Percentiles rank a stretch among this genome's conserved stretches.
Conservation (phyloP, 2,888 invertebrate genomes). For the Phaedon cochleariae region DNA sequence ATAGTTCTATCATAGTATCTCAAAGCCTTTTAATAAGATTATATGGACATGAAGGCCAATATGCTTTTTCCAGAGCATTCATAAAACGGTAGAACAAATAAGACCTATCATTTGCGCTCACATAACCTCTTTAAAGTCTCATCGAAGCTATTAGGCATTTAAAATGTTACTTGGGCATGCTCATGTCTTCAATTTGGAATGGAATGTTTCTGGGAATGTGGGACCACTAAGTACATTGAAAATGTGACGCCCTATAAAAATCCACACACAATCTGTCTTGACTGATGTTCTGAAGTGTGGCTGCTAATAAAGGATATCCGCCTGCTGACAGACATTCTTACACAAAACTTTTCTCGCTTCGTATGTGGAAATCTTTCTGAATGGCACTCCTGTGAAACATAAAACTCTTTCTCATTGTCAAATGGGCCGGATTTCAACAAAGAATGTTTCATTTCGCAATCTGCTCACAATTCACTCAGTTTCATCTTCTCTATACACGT, state of each 20-base stretch:
- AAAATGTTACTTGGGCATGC: no score
- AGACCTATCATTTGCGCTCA: no score
- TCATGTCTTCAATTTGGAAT: no score
- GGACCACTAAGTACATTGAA: not conserved
- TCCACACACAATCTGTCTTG: not conserved
- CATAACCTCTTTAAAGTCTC: no score
- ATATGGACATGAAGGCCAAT: no score
- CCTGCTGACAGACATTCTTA: not conserved
- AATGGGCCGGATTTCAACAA: not conserved
- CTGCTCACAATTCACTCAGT: not conserved
- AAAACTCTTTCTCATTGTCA: slow-evolving; percentile 1
- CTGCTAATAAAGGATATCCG: not conserved
- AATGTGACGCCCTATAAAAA: not conserved
- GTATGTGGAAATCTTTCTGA: not conserved
- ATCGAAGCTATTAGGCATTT: no score
- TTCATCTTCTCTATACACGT: not conserved
- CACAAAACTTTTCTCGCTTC: not conserved
- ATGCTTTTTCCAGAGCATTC: no score
- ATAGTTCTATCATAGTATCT: no score
- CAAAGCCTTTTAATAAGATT: no score
- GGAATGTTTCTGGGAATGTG: no score
- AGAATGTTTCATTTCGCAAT: not conserved
- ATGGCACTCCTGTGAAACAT: not conserved
- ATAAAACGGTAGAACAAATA: no score
- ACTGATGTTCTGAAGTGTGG: not conserved